Evolutionary conservation across 1,140 invertebrate species (phyloP), one percentile per base, ranked within the genome.

Genomic region (Brachionus plicatilis): DNA sequence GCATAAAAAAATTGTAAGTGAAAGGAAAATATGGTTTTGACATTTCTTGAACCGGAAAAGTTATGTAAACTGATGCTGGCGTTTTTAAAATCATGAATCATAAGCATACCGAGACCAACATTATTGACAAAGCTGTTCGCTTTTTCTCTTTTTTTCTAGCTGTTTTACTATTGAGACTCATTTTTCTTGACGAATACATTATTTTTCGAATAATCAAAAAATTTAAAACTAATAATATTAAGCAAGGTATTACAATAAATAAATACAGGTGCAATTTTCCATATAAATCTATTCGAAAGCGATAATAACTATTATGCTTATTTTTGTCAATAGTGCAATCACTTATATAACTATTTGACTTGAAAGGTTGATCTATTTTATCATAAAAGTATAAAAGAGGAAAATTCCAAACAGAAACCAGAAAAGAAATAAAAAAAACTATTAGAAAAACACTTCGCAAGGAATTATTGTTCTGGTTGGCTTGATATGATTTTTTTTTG

Each of bases 81-180:
- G 79, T 82, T 68, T 82, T 82, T 20, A 82, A 47, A 43, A 82
- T 27, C 79, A 82, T 82, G 27, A 82, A 82, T 56, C 79, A 82
- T 6, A 82, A 24, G 14, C 79, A 82, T 4, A 82, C 33, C 12
- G 29, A 82, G 5, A 60, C 41, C 5, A 82, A 53, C 79, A 82
- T 82, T 43, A 82, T 66, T 2, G 79, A 82, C n/a, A 82, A 47
- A 14, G 79, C 79, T 9, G 53, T 41, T 82, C 27, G 20, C 41
- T 82, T 82, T 68, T 82, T 68, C 3, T 82, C 65, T 27, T 82
- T 82, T 68, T 82, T 82, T 41, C 27, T 60, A 2, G 79, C 7
- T 41, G 24, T 27, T 68, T 60, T 68, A 5, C n/a, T 45, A 47
- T 47, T 82, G 7, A 27, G 17, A 17, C 6, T 43, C 17, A 24